Percentiles rank a stretch among this genome's conserved stretches.
Conservation (phyloP, 2,888 invertebrate genomes). For the Andrena haemorrhoa region DNA sequence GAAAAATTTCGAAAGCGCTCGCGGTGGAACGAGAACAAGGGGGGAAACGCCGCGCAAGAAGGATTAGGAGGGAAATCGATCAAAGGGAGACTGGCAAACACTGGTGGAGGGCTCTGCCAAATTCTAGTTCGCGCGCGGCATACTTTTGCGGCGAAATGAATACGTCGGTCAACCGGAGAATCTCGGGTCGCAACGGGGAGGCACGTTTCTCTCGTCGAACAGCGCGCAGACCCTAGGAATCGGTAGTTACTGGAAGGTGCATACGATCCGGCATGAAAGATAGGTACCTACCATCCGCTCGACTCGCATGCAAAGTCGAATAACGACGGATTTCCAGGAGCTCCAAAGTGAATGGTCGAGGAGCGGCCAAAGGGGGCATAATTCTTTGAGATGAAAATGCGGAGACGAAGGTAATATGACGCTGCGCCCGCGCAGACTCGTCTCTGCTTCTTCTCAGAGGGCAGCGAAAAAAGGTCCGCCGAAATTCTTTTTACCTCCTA, state of each 20-base stretch:
- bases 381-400: conserved; percentile 69
- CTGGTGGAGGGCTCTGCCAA: background rate
- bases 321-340: conserved; percentile 59
- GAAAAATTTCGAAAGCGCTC: background rate
- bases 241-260: conserved; percentile 54
- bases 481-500: conserved; percentile 15
- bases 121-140: conserved; percentile 13
- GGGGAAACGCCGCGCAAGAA: background rate
- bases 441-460: conserved; percentile 11
- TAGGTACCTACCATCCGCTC: conserved; percentile 54
- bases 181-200: background rate
- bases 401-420: conserved; percentile 62
- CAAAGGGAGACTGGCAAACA: background rate
- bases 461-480: background rate
- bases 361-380: conserved; percentile 59
- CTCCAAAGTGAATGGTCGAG: conserved; percentile 63
- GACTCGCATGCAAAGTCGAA: conserved; percentile 49
- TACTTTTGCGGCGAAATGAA: conserved; percentile 29
- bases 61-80: background rate
- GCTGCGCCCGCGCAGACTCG: conserved; percentile 27
- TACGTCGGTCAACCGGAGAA: conserved; percentile 35
- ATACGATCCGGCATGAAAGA: conserved; percentile 58
- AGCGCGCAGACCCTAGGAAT: conserved; percentile 21
- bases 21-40: background rate
- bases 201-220: background rate